phyloP scores from a whole-genome alignment of 2,888 invertebrate species.

The Metopia argyrocephala region DNA sequence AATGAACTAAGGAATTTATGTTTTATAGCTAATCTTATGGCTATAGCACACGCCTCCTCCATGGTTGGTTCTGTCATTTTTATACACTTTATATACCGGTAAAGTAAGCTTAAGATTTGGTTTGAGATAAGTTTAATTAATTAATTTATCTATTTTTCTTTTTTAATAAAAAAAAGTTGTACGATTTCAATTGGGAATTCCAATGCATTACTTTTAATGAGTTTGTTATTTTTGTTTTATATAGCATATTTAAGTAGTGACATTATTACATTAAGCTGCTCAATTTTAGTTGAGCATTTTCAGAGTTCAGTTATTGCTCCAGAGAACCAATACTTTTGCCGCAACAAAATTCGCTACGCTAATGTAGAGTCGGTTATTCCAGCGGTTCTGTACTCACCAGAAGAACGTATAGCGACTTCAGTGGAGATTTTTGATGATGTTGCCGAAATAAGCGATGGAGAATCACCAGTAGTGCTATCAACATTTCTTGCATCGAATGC shows the following conservation, averaged over 20 bases:
- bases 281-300: slow-evolving; percentile 4
- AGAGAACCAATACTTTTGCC: neutral
- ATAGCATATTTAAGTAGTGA: slow-evolving; percentile 15
- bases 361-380: too few species aligned
- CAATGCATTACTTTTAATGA: slow-evolving; percentile 8
- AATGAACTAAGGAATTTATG: neutral
- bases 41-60: neutral
- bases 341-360: too few species aligned
- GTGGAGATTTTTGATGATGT: too few species aligned
- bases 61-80: neutral
- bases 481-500: too few species aligned
- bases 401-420: too few species aligned
- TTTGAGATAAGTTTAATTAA: neutral
- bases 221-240: neutral
- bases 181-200: neutral
- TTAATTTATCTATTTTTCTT: neutral
- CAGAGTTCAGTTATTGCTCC: slow-evolving; percentile 7
- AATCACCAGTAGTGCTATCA: too few species aligned
- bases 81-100: neutral
- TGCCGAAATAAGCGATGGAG: too few species aligned
- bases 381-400: too few species aligned
- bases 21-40: neutral
- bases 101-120: neutral
- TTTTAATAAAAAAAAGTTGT: neutral
- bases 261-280: slow-evolving; percentile 21